These are phyloP conservation scores for Athetis lepigone DNA, from an alignment of 2,888 invertebrate species.

Conservation along the genomic window DNA sequence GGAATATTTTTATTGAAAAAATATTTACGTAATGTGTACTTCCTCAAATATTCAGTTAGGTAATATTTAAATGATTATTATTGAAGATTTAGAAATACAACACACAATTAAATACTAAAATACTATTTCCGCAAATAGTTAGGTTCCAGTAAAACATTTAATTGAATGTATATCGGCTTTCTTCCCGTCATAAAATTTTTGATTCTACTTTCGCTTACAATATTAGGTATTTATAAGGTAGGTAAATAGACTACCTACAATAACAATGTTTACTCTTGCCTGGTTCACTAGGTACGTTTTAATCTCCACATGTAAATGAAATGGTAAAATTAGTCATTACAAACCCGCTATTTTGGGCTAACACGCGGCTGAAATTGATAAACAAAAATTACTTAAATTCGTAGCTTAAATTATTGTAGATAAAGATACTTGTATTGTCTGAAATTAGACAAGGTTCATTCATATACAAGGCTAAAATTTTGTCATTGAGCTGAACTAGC, in stretches of 20 bases:
- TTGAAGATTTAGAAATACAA: conserved; percentile 1
- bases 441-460: too few species aligned
- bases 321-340: too few species aligned
- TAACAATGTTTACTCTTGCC: neutral
- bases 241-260: neutral
- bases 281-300: too few species aligned
- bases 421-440: too few species aligned
- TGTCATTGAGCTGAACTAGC: too few species aligned
- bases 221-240: neutral
- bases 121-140: conserved; percentile 5
- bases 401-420: too few species aligned
- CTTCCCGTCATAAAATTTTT: conserved; percentile 54
- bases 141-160: neutral
- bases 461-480: too few species aligned
- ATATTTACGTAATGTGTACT: neutral
- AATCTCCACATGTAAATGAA: too few species aligned
- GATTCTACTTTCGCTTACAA: conserved; percentile 6
- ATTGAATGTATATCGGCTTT: conserved; percentile 46
- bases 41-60: neutral
- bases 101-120: neutral
- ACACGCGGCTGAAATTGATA: too few species aligned
- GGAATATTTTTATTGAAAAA: too few species aligned
- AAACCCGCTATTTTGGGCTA: too few species aligned
- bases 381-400: too few species aligned
- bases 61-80: neutral